Evolutionary conservation across 2,888 invertebrate genomes (phyloP).

Genomic region (Deilephila elpenor): DNA sequence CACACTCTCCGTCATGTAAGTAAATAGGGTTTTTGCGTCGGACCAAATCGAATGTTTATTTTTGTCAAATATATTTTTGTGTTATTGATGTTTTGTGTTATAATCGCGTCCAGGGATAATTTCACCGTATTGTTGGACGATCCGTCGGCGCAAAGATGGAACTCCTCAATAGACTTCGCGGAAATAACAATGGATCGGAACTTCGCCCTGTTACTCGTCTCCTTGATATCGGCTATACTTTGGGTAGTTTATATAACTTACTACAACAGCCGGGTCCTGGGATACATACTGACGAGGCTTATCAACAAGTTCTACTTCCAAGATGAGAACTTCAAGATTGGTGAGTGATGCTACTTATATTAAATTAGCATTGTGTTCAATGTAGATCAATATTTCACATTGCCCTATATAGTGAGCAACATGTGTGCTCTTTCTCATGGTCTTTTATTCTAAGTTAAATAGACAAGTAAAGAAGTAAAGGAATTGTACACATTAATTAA

Average conservation of each 20-base stretch:
- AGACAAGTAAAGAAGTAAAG: neutral
- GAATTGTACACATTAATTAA: neutral
- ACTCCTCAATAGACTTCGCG: conserved; percentile 84
- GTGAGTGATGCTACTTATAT: conserved; percentile 74
- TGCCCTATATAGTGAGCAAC: neutral
- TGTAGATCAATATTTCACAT: conserved; percentile 2
- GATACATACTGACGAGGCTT: conserved; percentile 94
- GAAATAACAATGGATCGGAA: conserved; percentile 91
- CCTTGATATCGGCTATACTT: conserved; percentile 91
- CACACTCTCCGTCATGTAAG: conserved; percentile 65
- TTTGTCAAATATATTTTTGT: conserved; percentile 40
- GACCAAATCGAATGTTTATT: conserved; percentile 56
- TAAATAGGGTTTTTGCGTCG: conserved; percentile 55
- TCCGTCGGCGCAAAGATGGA: conserved; percentile 83
- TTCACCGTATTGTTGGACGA: conserved; percentile 60
- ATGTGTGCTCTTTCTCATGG: neutral
- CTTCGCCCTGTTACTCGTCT: conserved; percentile 90
- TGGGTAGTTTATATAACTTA: conserved; percentile 98
- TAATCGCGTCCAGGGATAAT: conserved; percentile 67
- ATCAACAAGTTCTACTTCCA: conserved; percentile 94
- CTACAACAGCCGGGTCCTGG: conserved; percentile 96
- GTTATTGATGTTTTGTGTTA: conserved; percentile 46
- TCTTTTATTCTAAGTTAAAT: neutral
- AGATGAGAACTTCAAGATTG: conserved; percentile 95
- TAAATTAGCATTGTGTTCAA: neutral